Evolutionary conservation across 2,113 vertebrate species (phyloP), one percentile per base, ranked within the genome.

Genomic region (Candoia aspera): DNA sequence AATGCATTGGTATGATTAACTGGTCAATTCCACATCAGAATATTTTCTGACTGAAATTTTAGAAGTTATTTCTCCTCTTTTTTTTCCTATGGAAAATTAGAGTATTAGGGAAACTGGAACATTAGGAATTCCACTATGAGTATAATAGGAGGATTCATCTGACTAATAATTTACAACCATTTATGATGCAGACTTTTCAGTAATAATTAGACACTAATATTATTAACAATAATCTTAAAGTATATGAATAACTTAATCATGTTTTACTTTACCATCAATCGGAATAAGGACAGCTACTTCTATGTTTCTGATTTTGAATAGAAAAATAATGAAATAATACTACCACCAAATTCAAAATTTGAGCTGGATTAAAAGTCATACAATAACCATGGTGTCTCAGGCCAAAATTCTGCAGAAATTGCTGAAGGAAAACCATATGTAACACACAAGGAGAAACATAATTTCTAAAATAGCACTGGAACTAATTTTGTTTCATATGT

Each of bases 401-500:
- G 88, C 53, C 85, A 37, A 90, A 86, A 68, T 8, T 42, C 57
- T 84, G 23, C 15, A 64, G 29, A 79, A 57, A 92, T 53, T 37
- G 84, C 46, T 88, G 55, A 59, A 88, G 57, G 42, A 88, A 58
- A 92, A 62, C 68, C 68, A 62, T 88, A 73, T 89, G 53, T 23
- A 62, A 86, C 24, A 12, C 21, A 73, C 8, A 93, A 94, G 93
- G 89, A 0, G 6, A 90, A 24, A 86, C 26, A n/a, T 68, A 54
- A n/a, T 89, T 93, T 95, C 86, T 68, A 54, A 46, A 93, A 94
- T 9, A 17, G 92, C 33, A 3, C 88, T 53, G 12, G 23, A 92
- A 92, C 58, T 33, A 73, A 90, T n/a, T 49, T 73, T 92, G 92
- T 17, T 92, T 8, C 64, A 88, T 23, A 15, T 37, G 83, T 10